Evolutionary conservation across 2,797 vertebrate genomes (phyloP), one percentile per base, ranked within the genome.

Genomic region (Trachurus trachurus): DNA sequence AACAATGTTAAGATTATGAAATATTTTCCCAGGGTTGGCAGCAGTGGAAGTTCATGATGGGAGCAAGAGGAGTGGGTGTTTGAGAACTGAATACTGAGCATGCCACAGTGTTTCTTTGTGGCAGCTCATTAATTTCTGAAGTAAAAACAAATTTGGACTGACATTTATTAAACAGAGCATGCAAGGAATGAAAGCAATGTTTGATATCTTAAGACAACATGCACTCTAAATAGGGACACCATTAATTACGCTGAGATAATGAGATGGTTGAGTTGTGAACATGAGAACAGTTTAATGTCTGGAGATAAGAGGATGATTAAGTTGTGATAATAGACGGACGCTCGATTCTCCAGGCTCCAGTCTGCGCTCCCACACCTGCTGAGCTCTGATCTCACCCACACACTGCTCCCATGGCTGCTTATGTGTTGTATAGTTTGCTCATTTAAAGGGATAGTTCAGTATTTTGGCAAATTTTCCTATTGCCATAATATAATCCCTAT

Each of bases 291-390:
- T 22, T 52, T 2, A 11, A 3, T 42, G 10, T 67, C 10, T 63
- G 7, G 39, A 22, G 29, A 17, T 47, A 50, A 21, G 49, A 10
- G 11, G 6, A 21, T 12, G 26, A 26, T 52, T 12, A 39, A 19
- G 29, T 17, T 45, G 26, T 22, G 26, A 12, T 0, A 21, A 60
- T 9, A 40, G 12, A n/a, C 26, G 9, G 56, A 19, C 34, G 9
- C 45, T 6, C 62, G 17, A 39, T 29, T 4, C 47, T 62, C 21
- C 10, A 6, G 9, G 15, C 61, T 17, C 54, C 44, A 15, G 19
- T 19, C 6, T 21, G 12, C 2, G 29, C 21, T 45, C 21, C 40
- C 5, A 45, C 66, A 42, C 67, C 65, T 60, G 69, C 74, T 73
- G 40, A 68, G 59, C 26, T 60, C 15, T 53, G 58, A 67, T 39